Evolutionary conservation across 2,113 vertebrate species (phyloP), one percentile per base, ranked within the genome.

Genomic region (Nerophis ophidion): DNA sequence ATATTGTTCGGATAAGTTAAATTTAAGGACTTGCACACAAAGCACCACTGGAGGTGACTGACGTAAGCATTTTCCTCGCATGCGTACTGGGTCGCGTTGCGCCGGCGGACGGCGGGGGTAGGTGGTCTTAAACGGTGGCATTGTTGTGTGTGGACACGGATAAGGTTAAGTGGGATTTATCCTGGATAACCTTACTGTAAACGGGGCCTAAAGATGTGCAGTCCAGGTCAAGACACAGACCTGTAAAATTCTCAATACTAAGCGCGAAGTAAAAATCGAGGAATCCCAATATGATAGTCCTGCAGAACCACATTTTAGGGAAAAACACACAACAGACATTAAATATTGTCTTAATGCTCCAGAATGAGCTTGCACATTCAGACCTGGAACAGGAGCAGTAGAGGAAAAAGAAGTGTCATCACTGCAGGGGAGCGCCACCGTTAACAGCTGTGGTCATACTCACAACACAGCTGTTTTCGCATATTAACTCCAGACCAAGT

Each of bases 161-260:
- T 26, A 26, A 26, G 26, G 26, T 26, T 26, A 26, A 3, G 26
- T 26, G 26, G 26, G 26, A 26, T 26, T 26, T 26, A 26, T 4
- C 26, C 26, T 26, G 26, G 26, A 26, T 26, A 26, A 26, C 26
- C 26, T 26, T 26, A 26, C 3, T 26, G 26, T 3, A 26, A 26
- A 26, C 26, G 26, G 19, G 26, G 26, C 26, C 26, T 26, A 86
- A 79, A 85, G 79, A 86, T 68, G 69, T 61, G 48, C 38, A 26
- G 26, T 26, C 26, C 26, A 65, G 82, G 67, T 54, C 61, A 55
- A 71, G 35, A 77, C 11, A 14, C 55, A 56, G 79, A 78, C 75
- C 75, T 74, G 83, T 62, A 17, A 61, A 84, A 83, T 76, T 80
- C 61, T 65, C 75, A 48, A 61, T 62, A 76, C 77, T 75, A 74